Evolutionary conservation across 2,888 invertebrate species (phyloP), one percentile per base, ranked within the genome.

Genomic region (Incurvaria masculella): DNA sequence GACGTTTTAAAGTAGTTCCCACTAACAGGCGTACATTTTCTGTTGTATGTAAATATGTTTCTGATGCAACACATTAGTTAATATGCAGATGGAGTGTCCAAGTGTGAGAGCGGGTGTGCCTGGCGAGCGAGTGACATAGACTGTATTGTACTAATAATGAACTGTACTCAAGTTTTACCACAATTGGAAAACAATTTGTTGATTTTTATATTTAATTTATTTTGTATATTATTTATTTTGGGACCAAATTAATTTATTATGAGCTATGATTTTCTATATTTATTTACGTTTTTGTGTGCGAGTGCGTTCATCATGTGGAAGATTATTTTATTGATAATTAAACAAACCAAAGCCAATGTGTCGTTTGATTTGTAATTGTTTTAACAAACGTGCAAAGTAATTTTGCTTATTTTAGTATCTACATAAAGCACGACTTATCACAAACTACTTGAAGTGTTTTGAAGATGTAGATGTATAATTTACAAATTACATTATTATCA

Each of bases 181-280:
- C 76, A 78, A 75, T 76, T 73, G 63, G 72, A 68, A 72, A 73
- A 69, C 74, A 72, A 66, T 72, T 71, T 71, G 68, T 74, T 73
- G 67, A n/a, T 65, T 72, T 71, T 67, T 64, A 45, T 46, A 63
- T 69, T 68, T 64, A 61, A 62, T 63, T 68, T 67, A 42, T 71
- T 33, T 44, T 46, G 51, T 46, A 72, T 68, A 69, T 70, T 72
- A 69, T 74, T 76, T 75, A 76, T 79, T 75, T 76, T 66, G 78
- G 76, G 79, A 79, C 73, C 74, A 80, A 79, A 78, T 74, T 74
- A 73, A 73, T 76, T 78, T 78, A 76, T 78, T 76, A 68, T 68
- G 63, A 71, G 66, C 27, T 67, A 69, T 72, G 61, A 69, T 33
- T 46, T 23, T 61, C 55, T 61, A 61, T 65, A 61, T 64, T 63